Percentiles rank a stretch among this genome's conserved stretches.
Conservation (phyloP, 2,797 vertebrate genomes). For the Lerista edwardsae region DNA sequence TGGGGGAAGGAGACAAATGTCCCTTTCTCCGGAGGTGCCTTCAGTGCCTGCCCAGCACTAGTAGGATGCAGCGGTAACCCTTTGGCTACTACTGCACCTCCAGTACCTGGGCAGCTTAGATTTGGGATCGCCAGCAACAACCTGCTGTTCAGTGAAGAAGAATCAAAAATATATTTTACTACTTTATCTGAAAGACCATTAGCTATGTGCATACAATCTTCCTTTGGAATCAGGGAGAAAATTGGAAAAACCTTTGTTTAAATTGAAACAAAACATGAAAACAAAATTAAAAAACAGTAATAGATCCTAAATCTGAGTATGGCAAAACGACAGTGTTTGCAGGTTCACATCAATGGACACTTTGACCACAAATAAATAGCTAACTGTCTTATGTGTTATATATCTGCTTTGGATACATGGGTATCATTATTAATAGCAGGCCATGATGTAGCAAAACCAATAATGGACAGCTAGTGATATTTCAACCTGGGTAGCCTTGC, state of each 20-base stretch:
- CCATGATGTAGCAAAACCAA: not conserved
- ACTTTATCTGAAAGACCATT: constrained; percentile 57
- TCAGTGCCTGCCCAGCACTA: too few species aligned
- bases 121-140: too few species aligned
- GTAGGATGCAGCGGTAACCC: too few species aligned
- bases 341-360: not conserved
- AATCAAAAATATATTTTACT: not conserved
- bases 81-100: too few species aligned
- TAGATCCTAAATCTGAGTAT: not conserved
- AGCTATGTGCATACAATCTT: constrained; percentile 27
- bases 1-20: too few species aligned
- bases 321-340: not conserved
- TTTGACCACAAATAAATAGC: not conserved
- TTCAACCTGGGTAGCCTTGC: not conserved
- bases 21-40: too few species aligned
- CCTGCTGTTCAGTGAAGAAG: constrained; percentile 42
- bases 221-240: not conserved
- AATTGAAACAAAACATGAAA: constrained; percentile 37
- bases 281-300: constrained; percentile 9
- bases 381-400: not conserved
- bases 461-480: constrained; percentile 23
- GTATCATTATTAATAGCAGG: not conserved
- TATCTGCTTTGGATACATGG: not conserved
- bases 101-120: too few species aligned
- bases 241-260: not conserved